Conservation (phyloP, 2,888 invertebrate species). For the Colostygia pectinataria region DNA sequence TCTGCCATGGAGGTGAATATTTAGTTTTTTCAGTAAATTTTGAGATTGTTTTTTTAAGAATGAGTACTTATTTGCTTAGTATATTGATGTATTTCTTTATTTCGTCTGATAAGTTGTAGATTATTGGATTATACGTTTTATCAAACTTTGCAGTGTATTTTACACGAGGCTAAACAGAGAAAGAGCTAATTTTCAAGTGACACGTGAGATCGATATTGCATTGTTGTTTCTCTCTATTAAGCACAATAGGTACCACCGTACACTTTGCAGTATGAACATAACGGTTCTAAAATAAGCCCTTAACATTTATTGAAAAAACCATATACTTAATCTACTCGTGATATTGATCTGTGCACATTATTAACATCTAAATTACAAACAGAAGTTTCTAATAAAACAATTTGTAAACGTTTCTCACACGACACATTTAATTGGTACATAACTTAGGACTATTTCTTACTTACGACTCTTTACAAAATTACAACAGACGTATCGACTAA, state of each 20-base stretch:
- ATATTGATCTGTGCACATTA: too few species aligned
- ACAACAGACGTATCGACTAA: constrained; percentile 80
- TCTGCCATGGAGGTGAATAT: constrained; percentile 46
- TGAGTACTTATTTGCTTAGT: constrained; percentile 19
- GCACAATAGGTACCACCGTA: too few species aligned
- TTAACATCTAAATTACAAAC: neutral
- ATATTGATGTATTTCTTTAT: constrained; percentile 34
- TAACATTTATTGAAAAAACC: neutral
- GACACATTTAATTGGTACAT: constrained; percentile 79
- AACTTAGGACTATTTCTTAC: constrained; percentile 76
- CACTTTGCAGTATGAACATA: constrained; percentile 11
- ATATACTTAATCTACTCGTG: too few species aligned
- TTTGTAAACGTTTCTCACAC: constrained; percentile 64
- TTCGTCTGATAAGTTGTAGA: constrained; percentile 45
- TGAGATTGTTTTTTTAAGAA: neutral
- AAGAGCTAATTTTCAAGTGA: constrained; percentile 32
- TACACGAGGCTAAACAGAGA: constrained; percentile 10
- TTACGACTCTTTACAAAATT: constrained; percentile 83
- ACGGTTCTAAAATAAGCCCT: neutral
- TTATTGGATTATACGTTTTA: constrained; percentile 42
- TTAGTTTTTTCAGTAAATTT: constrained; percentile 3
- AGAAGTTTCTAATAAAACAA: constrained; percentile 34
- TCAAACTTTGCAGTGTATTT: constrained; percentile 23
- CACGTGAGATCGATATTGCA: constrained; percentile 32
- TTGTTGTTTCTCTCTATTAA: constrained; percentile 19